Evolutionary conservation across 2,888 invertebrate genomes (phyloP).

Genomic region (Platynereis dumerilii): DNA sequence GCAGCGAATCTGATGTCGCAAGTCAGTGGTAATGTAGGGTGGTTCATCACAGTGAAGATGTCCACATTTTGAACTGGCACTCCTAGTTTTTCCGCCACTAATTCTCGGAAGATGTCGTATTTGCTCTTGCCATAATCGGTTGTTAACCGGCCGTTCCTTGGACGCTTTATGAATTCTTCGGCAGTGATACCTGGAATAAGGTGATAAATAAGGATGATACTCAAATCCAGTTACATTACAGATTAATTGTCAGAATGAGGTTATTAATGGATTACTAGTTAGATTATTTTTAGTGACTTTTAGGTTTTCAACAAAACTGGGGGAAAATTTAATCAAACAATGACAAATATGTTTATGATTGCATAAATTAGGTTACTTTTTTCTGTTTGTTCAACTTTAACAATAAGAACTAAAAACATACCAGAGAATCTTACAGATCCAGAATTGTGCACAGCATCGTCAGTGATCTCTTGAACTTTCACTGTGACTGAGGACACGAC

Average conservation of each 20-base stretch:
- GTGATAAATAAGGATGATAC: neutral
- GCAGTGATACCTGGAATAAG: constrained; percentile 78
- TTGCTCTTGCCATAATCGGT: constrained; percentile 72
- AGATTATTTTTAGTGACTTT: no score
- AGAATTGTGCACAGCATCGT: constrained; percentile 93
- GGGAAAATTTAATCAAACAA: no score
- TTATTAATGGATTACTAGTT: no score
- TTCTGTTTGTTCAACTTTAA: no score
- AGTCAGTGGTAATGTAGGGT: constrained; percentile 82
- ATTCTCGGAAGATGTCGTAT: constrained; percentile 86
- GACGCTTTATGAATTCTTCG: constrained; percentile 82
- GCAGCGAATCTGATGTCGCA: constrained; percentile 89
- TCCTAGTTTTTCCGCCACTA: constrained; percentile 84
- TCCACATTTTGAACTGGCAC: constrained; percentile 87
- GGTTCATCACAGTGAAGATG: constrained; percentile 89
- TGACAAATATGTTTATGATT: no score
- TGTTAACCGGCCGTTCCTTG: constrained; percentile 29
- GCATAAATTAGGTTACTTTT: no score
- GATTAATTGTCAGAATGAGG: neutral
- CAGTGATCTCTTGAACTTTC: constrained; percentile 87
- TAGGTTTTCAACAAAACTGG: no score
- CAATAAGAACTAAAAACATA: constrained; percentile 36
- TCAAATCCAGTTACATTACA: neutral
- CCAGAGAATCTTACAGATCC: constrained; percentile 84
- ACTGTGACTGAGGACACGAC: constrained; percentile 80